A percentile compares a stretch with the other conserved stretches of the same genome.
These are phyloP conservation scores for Lophotis ruficrista DNA, from an alignment of 2,113 vertebrate species.

Conservation along the genomic window DNA sequence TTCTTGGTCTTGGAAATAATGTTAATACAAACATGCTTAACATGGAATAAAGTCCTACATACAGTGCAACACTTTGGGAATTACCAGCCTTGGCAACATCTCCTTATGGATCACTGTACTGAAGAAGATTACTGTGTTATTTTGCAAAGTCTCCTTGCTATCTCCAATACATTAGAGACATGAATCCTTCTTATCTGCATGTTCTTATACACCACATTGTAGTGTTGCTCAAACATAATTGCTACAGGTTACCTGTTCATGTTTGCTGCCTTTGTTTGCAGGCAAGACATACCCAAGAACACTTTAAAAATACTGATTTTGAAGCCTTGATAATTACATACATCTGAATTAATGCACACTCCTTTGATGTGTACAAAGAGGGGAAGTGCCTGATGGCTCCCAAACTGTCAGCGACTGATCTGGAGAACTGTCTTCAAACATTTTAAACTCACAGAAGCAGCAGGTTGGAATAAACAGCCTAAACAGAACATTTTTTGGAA, in stretches of 20 bases:
- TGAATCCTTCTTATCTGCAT: background rate
- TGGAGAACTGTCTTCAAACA: background rate
- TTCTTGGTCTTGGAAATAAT: background rate
- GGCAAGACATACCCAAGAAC: background rate
- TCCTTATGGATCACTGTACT: background rate
- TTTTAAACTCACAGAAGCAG: background rate
- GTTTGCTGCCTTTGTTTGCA: background rate
- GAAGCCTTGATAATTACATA: background rate
- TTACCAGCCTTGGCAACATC: background rate
- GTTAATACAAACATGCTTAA: background rate
- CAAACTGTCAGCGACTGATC: background rate
- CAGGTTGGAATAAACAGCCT: constrained; percentile 31
- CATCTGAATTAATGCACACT: background rate
- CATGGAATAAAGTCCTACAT: background rate
- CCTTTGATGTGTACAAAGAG: constrained; percentile 4
- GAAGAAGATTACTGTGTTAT: background rate
- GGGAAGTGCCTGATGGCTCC: background rate
- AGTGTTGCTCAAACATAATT: background rate
- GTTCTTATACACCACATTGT: background rate
- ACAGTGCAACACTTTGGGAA: background rate
- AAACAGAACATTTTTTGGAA: constrained; percentile 27
- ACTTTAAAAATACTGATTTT: background rate
- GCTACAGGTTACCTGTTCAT: background rate
- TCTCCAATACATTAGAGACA: background rate
- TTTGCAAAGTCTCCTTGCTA: background rate